Evolutionary conservation across 1,140 invertebrate species (phyloP).

Genomic region (Drosophila virilis): DNA sequence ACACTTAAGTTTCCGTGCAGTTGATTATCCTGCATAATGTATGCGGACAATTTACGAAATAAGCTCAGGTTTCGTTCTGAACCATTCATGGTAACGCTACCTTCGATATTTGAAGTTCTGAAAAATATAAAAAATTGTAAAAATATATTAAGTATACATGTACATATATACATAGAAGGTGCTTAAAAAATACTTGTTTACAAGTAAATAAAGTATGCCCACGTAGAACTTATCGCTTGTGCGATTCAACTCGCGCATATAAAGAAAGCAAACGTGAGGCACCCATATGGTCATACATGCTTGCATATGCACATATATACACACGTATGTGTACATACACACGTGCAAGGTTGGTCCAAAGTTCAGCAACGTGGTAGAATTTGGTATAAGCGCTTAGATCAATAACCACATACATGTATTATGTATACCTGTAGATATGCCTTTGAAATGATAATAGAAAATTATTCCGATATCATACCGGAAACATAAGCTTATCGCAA

Average conservation of each 20-base stretch:
- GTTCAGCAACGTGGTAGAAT: conserved; percentile 38
- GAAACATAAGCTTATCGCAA: conserved; percentile 31
- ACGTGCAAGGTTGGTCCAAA: conserved; percentile 42
- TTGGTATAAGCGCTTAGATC: conserved; percentile 22
- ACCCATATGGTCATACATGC: neutral
- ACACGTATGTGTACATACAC: neutral
- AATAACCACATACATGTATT: conserved; percentile 1
- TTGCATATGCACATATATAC: neutral
- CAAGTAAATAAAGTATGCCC: too few relatives aligned
- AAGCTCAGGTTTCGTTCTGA: conserved; percentile 93
- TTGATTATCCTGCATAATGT: conserved; percentile 99
- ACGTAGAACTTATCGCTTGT: too few relatives aligned
- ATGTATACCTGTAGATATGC: conserved; percentile 7
- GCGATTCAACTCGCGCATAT: neutral
- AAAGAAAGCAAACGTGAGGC: neutral
- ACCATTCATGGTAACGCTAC: conserved; percentile 94
- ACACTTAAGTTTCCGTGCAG: conserved; percentile 96
- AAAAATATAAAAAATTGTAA: neutral
- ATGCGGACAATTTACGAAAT: conserved; percentile 97
- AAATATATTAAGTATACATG: neutral
- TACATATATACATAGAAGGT: neutral
- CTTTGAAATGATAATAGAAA: conserved; percentile 49
- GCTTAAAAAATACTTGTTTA: neutral
- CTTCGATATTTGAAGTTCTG: conserved; percentile 91
- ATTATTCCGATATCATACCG: conserved; percentile 38